Conservation (phyloP, 2,888 invertebrate genomes). For the Pedicia rivosa region DNA sequence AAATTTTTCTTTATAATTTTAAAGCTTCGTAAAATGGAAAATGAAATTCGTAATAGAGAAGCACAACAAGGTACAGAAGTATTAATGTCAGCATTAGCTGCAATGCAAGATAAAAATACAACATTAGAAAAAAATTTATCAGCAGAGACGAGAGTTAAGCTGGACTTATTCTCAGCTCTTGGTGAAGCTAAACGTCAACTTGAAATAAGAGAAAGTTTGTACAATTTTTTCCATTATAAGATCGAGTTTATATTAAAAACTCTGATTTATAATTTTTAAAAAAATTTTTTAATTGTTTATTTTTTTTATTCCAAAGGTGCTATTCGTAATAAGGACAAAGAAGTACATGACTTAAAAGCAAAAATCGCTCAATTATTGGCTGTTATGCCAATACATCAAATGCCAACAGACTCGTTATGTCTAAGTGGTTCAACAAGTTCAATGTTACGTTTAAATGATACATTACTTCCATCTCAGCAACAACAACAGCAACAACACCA, state of each 20-base stretch:
- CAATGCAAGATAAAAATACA: conserved; percentile 78
- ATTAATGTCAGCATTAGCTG: conserved; percentile 59
- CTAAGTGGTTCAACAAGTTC: conserved; percentile 34
- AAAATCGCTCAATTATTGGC: conserved; percentile 88
- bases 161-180: conserved; percentile 93
- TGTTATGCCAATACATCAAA: conserved; percentile 53
- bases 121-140: conserved; percentile 88
- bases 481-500: conserved; percentile 7
- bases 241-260: not conserved
- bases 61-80: conserved; percentile 47
- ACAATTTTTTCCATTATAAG: too few relatives aligned
- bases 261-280: not conserved
- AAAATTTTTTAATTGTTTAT: not conserved
- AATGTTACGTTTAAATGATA: conserved; percentile 41
- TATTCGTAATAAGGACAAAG: conserved; percentile 73
- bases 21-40: conserved; percentile 28
- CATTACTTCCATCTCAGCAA: conserved; percentile 20
- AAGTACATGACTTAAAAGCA: conserved; percentile 77
- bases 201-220: conserved; percentile 70
- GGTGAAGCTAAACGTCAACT: conserved; percentile 87
- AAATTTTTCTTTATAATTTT: conserved; percentile 6
- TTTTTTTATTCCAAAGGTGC: conserved; percentile 37
- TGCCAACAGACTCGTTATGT: conserved; percentile 39
- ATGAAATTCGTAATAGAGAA: conserved; percentile 27
- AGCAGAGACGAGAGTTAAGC: conserved; percentile 93